Base-by-base conservation (phyloP, 2,888 invertebrate genomes). In the Amphipoea lucens region DNA sequence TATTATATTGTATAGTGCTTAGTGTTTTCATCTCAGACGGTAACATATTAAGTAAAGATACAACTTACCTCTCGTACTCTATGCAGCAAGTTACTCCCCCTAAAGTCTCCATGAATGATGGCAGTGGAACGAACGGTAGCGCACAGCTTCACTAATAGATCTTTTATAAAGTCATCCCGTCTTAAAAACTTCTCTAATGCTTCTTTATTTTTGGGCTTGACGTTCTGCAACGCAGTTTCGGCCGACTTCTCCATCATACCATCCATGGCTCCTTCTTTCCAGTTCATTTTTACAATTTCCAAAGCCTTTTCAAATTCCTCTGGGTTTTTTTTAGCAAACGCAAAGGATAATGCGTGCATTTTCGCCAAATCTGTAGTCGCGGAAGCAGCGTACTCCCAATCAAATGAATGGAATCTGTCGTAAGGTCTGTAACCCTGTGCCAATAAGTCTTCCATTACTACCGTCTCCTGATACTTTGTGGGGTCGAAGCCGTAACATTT, bases 341-440 rank as follows among this genome's bases (percentile, higher is more conserved):
- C 94, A 40, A 94, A 90, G 0, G 94, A 94, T 3, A 94, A 84
- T 0, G 94, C 93, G 77, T 95, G 95, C 23, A 94, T 87, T 78
- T 92, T 93, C 0, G 93, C 95, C 48, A 94, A 77, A 5, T 90
- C 90, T 29, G 81, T 86, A 0, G 92, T 68, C 0, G 91, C 87
- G 0, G 87, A 5, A 12, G 74, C 77, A 12, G 86, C 85, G 57
- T 86, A 87, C 14, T 69, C 77, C 85, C 89, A 90, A 36, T 90
- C 85, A 17, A 91, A 67, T 6, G 90, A 74, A 62, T 81, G 79
- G 57, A 89, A 84, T 82, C 91, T 89, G 42, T 92, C 87, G 70
- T 84, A 81, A 14, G 80, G 48, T 70, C 11, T 71, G 80, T 85
- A 94, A 12, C 91, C 91, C 42, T 86, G 76, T 1, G 67, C 71